These are phyloP conservation scores for Apogon hyalosoma DNA, from an alignment of 2,797 vertebrate genomes.

Conservation along the genomic window DNA sequence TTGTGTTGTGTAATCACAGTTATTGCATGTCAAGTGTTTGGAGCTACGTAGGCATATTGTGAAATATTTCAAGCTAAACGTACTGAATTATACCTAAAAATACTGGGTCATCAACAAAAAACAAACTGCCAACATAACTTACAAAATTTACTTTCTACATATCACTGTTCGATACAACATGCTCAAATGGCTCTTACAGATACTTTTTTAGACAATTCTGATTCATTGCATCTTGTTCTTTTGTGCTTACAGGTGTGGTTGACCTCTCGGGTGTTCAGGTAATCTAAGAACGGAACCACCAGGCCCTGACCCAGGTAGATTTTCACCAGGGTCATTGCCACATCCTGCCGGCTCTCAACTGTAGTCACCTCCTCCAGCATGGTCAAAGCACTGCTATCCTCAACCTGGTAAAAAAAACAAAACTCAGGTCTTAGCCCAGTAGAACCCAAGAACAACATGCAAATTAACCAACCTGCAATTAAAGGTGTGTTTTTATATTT, in stretches of 20 bases:
- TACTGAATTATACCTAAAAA: too few species aligned
- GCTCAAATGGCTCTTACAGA: too few species aligned
- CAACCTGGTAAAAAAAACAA: slow-evolving; percentile 75
- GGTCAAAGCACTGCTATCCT: slow-evolving; percentile 84
- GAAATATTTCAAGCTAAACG: neutral
- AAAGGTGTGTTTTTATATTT: neutral
- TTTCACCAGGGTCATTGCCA: slow-evolving; percentile 93
- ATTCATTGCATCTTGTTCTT: too few species aligned
- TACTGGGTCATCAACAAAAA: too few species aligned
- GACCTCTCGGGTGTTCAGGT: slow-evolving; percentile 89
- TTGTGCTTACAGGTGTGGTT: slow-evolving; percentile 88
- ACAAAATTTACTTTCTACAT: too few species aligned
- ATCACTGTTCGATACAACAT: too few species aligned
- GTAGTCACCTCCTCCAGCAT: slow-evolving; percentile 91
- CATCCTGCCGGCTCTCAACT: slow-evolving; percentile 90
- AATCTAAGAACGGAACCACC: slow-evolving; percentile 90
- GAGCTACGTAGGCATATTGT: slow-evolving; percentile 3
- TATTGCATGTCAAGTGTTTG: slow-evolving; percentile 11
- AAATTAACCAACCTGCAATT: too few species aligned
- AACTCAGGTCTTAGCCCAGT: slow-evolving; percentile 4
- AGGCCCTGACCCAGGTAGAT: slow-evolving; percentile 91
- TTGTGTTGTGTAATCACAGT: slow-evolving; percentile 26
- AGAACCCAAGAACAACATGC: too few species aligned
- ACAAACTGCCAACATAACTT: too few species aligned
- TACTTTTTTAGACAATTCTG: too few species aligned